Base-by-base conservation (phyloP, 1,140 invertebrate species). In the Plectus sambesii region DNA sequence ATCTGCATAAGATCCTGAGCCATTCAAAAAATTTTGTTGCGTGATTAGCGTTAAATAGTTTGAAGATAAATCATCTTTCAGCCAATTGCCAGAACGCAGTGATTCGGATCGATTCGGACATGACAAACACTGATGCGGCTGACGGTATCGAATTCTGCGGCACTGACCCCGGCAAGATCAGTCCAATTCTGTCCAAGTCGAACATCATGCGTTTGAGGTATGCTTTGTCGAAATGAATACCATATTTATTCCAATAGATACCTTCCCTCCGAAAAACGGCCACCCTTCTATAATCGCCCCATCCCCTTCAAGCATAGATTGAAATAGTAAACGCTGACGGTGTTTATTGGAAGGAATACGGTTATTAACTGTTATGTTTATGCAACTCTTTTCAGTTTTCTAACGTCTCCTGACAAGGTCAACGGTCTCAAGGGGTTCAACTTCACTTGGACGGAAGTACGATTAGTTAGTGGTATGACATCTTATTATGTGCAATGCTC, bases 391-490 rank as follows among this genome's bases (percentile, higher is more conserved):
- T 61, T 25, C 45, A 61, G 61, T 30, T 62, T 62, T 38, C 26
- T 63, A 20, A 63, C 61, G 5, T 37, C 59, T 2, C 61, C 61
- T 3, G 61, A 63, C 20, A 57, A 57, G 37, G 61, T 66, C 2
- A 67, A 69, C 49, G 64, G 64, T 2, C 48, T 67, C 8, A 57
- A 60, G 25, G 64, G 64, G 3, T 69, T 67, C 54, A 69, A 68
- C 42, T 58, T 69, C 35, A 56, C 66, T n/a, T 67, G 64, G 64
- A 67, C 66, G 5, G 64, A 67, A 52, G 61, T 69, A 9, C 51
- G 59, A 19, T 20, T 56, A n/a, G 55, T 61, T 5, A 45, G 45
- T 49, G 49, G 60, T 60, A 36, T 55, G 35, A 54, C 24, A n/a
- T 3, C n/a, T n/a, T n/a, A n/a, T n/a, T n/a, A n/a, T n/a, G n/a